Percentiles rank a stretch among this genome's conserved stretches.
Evolutionary conservation across 2,888 invertebrate genomes (phyloP).

Genomic region (Scaptomyza caliginosa): DNA sequence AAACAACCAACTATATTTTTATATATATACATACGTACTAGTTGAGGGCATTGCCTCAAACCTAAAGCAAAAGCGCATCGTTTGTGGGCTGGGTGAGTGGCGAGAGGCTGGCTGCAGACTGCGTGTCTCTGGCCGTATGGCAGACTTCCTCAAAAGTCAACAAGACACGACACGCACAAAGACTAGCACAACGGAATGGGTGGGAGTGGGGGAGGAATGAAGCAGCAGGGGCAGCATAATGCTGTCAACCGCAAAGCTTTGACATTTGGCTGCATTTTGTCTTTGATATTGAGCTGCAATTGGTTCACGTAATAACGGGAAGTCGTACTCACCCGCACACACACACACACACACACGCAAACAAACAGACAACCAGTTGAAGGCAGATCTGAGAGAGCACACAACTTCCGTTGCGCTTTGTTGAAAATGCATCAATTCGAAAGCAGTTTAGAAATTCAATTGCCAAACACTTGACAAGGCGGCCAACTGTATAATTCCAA

Average conservation of each 20-base stretch:
- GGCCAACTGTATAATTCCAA: background rate
- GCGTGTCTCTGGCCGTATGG: constrained; percentile 38
- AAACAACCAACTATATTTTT: background rate
- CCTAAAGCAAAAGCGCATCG: constrained; percentile 13
- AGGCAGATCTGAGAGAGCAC: constrained; percentile 2
- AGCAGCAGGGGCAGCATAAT: background rate
- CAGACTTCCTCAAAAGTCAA: constrained; percentile 51
- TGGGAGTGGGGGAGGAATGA: background rate
- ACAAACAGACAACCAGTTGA: constrained; percentile 3
- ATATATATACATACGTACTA: background rate
- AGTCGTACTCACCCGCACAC: constrained; percentile 32
- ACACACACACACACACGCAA: constrained; percentile 7
- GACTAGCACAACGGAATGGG: background rate
- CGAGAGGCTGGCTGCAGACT: constrained; percentile 21
- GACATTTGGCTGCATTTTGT: constrained; percentile 52
- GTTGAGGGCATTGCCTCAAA: constrained; percentile 40
- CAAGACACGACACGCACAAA: constrained; percentile 31
- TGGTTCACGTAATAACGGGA: constrained; percentile 52
- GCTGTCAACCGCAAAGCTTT: constrained; percentile 54
- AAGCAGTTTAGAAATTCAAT: constrained; percentile 11
- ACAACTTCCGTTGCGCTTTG: constrained; percentile 24
- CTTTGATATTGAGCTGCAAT: constrained; percentile 55
- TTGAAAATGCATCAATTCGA: constrained; percentile 11
- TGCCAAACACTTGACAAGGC: constrained; percentile 11
- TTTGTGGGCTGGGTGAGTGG: background rate